Conservation (phyloP, 37 sponge, comb jelly and placozoan genomes). For the Aplysina aerophoba region DNA sequence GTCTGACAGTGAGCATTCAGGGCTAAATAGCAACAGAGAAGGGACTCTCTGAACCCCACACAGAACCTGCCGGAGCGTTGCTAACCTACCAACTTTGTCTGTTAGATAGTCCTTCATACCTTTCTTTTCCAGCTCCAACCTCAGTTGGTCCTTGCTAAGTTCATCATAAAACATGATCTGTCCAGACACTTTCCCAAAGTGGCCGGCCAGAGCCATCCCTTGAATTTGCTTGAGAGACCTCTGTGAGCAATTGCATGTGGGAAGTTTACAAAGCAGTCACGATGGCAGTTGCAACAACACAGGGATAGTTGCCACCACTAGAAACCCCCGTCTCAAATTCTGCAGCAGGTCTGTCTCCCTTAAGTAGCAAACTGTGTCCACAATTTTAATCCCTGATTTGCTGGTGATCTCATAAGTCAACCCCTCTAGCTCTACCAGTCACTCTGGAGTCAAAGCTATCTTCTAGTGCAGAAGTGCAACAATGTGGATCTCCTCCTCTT, state of each 20-base stretch:
- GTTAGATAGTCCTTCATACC: conserved; percentile 12
- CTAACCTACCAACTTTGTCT: neutral
- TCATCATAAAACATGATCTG: neutral
- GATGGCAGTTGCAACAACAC: conserved; percentile 19
- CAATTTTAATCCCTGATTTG: neutral
- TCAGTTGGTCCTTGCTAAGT: neutral
- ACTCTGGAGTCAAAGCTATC: neutral
- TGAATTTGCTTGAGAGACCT: conserved; percentile 9
- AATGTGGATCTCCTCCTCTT: conserved; percentile 34
- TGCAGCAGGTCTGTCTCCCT: conserved; percentile 29
- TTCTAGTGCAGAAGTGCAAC: conserved; percentile 1
- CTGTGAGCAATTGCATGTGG: neutral
- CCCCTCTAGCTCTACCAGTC: neutral
- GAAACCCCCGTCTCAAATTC: conserved; percentile 28
- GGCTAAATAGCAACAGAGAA: neutral
- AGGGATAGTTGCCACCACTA: conserved; percentile 26
- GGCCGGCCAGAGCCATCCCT: conserved; percentile 15
- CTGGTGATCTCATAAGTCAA: neutral
- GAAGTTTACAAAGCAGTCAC: conserved; percentile 5
- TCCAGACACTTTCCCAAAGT: conserved; percentile 13
- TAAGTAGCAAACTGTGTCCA: conserved; percentile 24
- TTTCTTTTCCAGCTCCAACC: neutral
- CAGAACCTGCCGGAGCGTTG: neutral
- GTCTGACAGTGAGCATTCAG: conserved; percentile 5
- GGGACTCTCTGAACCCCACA: conserved; percentile 22